Evolutionary conservation across 1,140 invertebrate genomes (phyloP), one percentile per base, ranked within the genome.

Genomic region (Drosophila sproati): DNA sequence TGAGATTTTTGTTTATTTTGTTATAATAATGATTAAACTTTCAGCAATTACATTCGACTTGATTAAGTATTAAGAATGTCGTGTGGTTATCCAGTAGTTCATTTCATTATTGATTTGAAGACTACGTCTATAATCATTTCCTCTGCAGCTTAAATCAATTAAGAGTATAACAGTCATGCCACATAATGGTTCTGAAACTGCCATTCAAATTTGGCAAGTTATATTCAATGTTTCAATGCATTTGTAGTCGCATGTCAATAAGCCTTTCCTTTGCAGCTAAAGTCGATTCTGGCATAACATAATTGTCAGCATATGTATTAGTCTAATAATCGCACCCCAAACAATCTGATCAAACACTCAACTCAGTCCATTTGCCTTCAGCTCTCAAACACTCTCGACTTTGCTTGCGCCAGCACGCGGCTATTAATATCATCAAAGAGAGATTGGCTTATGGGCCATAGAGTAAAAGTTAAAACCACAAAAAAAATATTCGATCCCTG

Each of bases 361-460:
- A 45, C 29, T 57, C 10, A 31, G 3, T 28, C 41, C 39, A n/a
- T 29, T 41, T 29, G 29, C 2, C n/a, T 31, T 47, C 28, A 7
- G 6, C 10, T 34, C 10, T 34, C 10, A 32, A 35, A 61, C 43
- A 32, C 48, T 45, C 73, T 77, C 60, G 54, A 73, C 74, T 63
- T 29, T 55, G 54, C 54, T 61, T 47, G 37, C 48, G 50, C 32
- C 64, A 52, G 59, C 77, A 73, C 73, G 55, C 52, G 63, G 61
- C 73, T 77, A 80, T 79, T 77, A 62, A 82, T 70, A 71, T 73
- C 56, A 61, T 76, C 73, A 66, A 77, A 73, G 73, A 73, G 73
- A 34, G 61, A 63, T 73, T 63, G 68, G 73, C 52, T 69, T 54
- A 51, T 37, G 72, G 52, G 48, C 5, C 56, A 55, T 35, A 43